phyloP scores from a whole-genome alignment of 2,888 invertebrate species.

The Volucella bombylans region DNA sequence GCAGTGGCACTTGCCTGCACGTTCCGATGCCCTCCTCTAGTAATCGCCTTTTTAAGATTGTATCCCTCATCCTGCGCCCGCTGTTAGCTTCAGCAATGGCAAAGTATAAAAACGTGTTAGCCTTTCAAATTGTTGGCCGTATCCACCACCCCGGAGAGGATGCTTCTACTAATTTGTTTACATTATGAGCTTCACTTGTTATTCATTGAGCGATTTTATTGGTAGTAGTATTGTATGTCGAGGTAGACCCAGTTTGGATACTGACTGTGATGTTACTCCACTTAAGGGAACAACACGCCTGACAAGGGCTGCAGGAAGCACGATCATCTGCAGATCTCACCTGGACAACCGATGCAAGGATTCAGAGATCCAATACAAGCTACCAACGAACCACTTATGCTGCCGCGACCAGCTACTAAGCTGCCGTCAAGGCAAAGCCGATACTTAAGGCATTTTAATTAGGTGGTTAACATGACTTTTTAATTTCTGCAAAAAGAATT shows the following conservation, averaged over 20 bases:
- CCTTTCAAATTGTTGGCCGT: conserved; percentile 78
- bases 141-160: conserved; percentile 73
- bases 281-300: conserved; percentile 75
- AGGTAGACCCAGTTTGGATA: conserved; percentile 73
- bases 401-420: conserved; percentile 62
- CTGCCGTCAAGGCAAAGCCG: conserved; percentile 66
- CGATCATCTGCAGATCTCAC: conserved; percentile 62
- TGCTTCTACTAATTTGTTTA: conserved; percentile 81
- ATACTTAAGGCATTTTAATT: conserved; percentile 81
- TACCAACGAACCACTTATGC: conserved; percentile 49
- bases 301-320: conserved; percentile 76
- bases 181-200: conserved; percentile 81
- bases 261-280: conserved; percentile 66
- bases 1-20: conserved; percentile 62
- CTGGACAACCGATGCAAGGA: conserved; percentile 42
- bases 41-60: conserved; percentile 67
- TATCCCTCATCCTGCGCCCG: conserved; percentile 26
- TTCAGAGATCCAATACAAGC: conserved; percentile 42
- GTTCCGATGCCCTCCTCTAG: conserved; percentile 17
- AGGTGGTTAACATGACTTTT: conserved; percentile 83
- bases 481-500: conserved; percentile 82
- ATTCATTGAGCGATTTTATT: conserved; percentile 64
- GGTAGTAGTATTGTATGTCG: conserved; percentile 58
- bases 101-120: conserved; percentile 83
- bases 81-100: conserved; percentile 65